A percentile compares a stretch with the other conserved stretches of the same genome.
These are phyloP conservation scores for Diarsia brunnea DNA, from an alignment of 2,888 invertebrate genomes.

Conservation along the genomic window DNA sequence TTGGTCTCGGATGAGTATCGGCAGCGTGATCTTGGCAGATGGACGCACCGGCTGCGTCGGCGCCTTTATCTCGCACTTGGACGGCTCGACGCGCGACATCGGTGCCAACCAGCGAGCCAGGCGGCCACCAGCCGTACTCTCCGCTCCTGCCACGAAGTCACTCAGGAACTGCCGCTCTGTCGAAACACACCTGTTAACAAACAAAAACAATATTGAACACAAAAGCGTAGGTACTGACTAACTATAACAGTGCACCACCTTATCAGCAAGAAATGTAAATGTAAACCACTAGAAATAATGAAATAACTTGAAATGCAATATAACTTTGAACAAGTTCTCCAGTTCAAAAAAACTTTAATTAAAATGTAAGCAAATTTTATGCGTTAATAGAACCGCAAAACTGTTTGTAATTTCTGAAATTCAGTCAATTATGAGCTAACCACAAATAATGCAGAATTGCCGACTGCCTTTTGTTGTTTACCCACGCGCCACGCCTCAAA, in stretches of 20 bases:
- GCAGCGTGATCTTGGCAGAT: conserved; percentile 86
- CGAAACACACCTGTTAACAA: conserved; percentile 93
- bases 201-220: background rate
- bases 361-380: conserved; percentile 1
- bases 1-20: conserved; percentile 97
- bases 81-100: conserved; percentile 97
- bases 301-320: conserved; percentile 5
- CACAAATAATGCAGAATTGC: background rate
- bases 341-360: conserved; percentile 2
- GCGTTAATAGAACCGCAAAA: background rate
- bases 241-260: background rate
- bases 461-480: background rate
- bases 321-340: background rate
- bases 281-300: conserved; percentile 19
- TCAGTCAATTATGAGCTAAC: background rate
- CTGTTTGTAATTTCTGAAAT: background rate
- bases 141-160: conserved; percentile 97
- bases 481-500: background rate
- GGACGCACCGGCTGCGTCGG: conserved; percentile 93
- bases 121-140: conserved; percentile 96
- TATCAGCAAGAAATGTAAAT: background rate
- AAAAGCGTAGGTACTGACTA: background rate
- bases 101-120: conserved; percentile 98
- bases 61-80: conserved; percentile 95
- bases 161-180: conserved; percentile 98